Conservation (phyloP, 2,888 invertebrate species). For the Saturnia japonica region DNA sequence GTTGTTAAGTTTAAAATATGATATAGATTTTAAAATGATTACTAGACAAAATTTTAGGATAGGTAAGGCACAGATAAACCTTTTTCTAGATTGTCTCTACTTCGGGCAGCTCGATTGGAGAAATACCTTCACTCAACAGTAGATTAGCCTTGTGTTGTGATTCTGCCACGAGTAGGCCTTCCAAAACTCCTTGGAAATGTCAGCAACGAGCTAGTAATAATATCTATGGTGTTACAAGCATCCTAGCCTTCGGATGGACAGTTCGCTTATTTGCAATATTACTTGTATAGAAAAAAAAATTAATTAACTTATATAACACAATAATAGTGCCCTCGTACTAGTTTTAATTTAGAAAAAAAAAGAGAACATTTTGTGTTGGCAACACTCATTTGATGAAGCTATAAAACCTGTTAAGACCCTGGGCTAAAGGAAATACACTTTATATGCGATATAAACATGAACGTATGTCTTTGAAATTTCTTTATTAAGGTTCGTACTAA, state of each 20-base stretch:
- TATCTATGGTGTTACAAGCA: no score
- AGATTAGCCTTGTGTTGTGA: no score
- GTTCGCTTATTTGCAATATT: no score
- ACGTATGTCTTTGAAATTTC: neutral
- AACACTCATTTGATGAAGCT: neutral
- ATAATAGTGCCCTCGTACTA: neutral
- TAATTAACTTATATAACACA: neutral
- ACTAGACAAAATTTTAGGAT: neutral
- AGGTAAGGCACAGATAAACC: no score
- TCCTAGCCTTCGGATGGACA: no score
- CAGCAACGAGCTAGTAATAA: no score
- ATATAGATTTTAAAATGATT: neutral
- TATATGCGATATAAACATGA: slow-evolving; percentile 2
- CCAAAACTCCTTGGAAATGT: no score
- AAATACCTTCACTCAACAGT: no score
- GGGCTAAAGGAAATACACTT: neutral
- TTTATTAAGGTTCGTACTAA: slow-evolving; percentile 1
- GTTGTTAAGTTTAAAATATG: neutral
- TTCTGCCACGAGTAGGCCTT: no score
- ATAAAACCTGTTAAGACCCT: slow-evolving; percentile 1
- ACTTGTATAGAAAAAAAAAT: no score
- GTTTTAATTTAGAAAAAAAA: neutral
- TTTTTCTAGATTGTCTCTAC: no score
- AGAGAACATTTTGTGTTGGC: neutral
- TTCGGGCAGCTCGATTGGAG: no score